Conservation (phyloP, 2,797 vertebrate genomes). For the Sebastolobus alascanus region DNA sequence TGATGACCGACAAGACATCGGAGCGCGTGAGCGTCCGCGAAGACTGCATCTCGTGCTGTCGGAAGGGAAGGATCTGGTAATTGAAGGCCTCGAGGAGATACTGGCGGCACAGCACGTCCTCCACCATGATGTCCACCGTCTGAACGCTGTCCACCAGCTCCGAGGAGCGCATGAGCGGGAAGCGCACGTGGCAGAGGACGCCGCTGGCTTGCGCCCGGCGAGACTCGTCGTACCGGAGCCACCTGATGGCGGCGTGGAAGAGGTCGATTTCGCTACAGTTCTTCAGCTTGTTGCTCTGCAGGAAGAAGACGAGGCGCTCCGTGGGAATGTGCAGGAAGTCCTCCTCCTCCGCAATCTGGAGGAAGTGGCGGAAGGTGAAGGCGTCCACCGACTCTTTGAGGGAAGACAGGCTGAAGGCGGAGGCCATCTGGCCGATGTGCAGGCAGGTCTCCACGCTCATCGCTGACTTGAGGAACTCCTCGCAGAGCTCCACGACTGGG, state of each 20-base stretch:
- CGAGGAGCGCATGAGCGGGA: slow-evolving; percentile 95
- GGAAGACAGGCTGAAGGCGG: slow-evolving; percentile 94
- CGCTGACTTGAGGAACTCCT: slow-evolving; percentile 97
- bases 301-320: slow-evolving; percentile 95
- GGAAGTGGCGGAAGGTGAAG: slow-evolving; percentile 96
- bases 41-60: slow-evolving; percentile 97
- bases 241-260: slow-evolving; percentile 92
- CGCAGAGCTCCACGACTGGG: slow-evolving; percentile 96
- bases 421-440: slow-evolving; percentile 98
- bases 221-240: slow-evolving; percentile 90
- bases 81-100: slow-evolving; percentile 98
- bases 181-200: slow-evolving; percentile 94
- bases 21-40: slow-evolving; percentile 91
- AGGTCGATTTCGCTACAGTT: slow-evolving; percentile 95
- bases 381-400: slow-evolving; percentile 95
- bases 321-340: slow-evolving; percentile 96
- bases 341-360: slow-evolving; percentile 95
- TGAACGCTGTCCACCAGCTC: slow-evolving; percentile 98
- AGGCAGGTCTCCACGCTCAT: slow-evolving; percentile 99
- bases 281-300: slow-evolving; percentile 96
- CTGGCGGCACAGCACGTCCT: slow-evolving; percentile 93
- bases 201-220: slow-evolving; percentile 88
- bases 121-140: slow-evolving; percentile 96
- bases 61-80: slow-evolving; percentile 97
- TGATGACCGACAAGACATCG: slow-evolving; percentile 89